Base-by-base conservation (phyloP, 2,888 invertebrate species). In the Miltochrista miniata region DNA sequence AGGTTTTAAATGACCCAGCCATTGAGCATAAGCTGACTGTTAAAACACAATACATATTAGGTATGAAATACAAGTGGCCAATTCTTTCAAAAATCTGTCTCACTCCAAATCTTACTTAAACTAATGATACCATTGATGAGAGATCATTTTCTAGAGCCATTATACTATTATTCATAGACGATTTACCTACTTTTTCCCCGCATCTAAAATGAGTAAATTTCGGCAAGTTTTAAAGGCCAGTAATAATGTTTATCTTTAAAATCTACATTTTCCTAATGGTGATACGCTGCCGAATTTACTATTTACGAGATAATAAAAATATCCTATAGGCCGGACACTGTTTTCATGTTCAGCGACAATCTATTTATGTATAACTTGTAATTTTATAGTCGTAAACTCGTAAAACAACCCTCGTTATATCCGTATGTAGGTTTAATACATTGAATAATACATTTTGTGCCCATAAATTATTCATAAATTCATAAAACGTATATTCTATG, bases 391-490 rank as follows among this genome's bases (percentile, higher is more conserved):
- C 45, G 51, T 51, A 37, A 51, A 46, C 43, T 38, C 37, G 48
- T 53, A 42, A 48, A 57, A 53, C 45, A 37, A 42, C 45, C 39
- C 48, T 45, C 48, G 41, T 45, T 45, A 53, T 53, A 41, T 39
- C 45, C 48, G 37, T 37, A 54, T 56, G 43, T 58, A 55, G 47
- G 37, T 52, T 57, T 58, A 55, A 50, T 52, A 61, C 47, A 48
- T 51, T 49, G 59, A 54, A 67, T 65, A 62, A 56, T 59, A 59
- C 49, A 57, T 56, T n/a, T 48, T 54, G 24, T 13, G 30, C 29
- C 33, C 24, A 54, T 65, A 69, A 69, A 66, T 57, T 45, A 65
- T 64, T 71, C 66, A 69, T 65, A 55, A 51, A 50, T 53, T 51
- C 58, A 61, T 45, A 52, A 59, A 54, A 54, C 51, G 53, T 59